Conservation (phyloP, 2,797 vertebrate genomes). For the Limosa lapponica region DNA sequence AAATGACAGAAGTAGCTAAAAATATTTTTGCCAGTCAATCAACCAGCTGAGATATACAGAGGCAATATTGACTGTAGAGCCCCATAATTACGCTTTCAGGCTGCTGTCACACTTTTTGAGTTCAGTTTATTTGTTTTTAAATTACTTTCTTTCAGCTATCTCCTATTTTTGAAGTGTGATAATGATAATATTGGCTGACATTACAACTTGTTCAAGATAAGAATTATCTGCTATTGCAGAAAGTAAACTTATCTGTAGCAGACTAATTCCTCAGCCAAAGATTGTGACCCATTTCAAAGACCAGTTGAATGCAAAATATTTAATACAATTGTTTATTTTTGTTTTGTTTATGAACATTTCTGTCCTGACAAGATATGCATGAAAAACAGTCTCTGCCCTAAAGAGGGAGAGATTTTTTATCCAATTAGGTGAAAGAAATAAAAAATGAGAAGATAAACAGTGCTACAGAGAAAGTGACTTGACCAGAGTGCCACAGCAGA, state of each 20-base stretch:
- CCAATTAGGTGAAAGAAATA: background rate
- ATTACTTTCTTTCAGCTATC: constrained; percentile 8
- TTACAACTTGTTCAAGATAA: constrained; percentile 35
- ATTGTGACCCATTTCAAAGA: constrained; percentile 6
- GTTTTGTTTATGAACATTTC: background rate
- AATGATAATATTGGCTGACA: constrained; percentile 26
- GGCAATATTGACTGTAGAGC: background rate
- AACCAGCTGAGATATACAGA: background rate
- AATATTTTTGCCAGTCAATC: background rate
- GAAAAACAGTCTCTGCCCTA: background rate
- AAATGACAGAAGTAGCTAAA: background rate
- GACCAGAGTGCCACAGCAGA: background rate
- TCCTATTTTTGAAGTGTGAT: constrained; percentile 34
- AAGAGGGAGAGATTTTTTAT: background rate
- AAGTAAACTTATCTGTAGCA: background rate
- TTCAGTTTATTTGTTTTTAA: constrained; percentile 44
- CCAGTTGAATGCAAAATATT: background rate
- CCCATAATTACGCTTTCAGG: background rate
- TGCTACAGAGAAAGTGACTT: background rate
- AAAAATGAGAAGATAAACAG: background rate
- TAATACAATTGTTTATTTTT: background rate
- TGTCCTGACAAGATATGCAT: background rate
- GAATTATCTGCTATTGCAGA: constrained; percentile 25
- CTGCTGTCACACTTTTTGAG: background rate
- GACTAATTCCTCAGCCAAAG: background rate